Conservation (phyloP, 2,797 vertebrate species). For the Coluber constrictor region DNA sequence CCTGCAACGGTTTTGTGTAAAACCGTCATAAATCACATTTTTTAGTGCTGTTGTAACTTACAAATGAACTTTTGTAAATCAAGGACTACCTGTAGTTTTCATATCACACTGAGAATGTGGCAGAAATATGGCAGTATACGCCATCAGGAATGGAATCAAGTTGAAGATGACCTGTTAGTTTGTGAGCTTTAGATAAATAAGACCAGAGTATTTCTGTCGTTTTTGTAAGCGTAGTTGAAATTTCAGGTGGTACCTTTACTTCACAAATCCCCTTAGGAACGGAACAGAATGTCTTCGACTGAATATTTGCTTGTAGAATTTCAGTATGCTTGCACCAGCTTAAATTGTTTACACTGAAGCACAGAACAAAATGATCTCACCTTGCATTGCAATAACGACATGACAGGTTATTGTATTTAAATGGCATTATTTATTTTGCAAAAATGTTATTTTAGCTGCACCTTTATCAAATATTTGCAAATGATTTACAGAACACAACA, state of each 20-base stretch:
- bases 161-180: neutral
- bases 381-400: neutral
- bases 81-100: neutral
- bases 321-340: neutral
- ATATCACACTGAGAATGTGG: neutral
- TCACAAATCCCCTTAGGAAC: neutral
- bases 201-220: neutral
- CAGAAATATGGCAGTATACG: neutral
- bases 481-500: neutral
- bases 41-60: neutral
- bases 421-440: neutral
- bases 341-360: neutral
- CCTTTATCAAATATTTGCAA: neutral
- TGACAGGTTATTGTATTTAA: slow-evolving; percentile 2
- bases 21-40: neutral
- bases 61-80: neutral
- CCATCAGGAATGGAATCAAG: neutral
- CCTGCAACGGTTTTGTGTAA: neutral
- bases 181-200: neutral
- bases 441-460: neutral
- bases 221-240: neutral
- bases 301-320: neutral
- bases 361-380: neutral
- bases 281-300: rapidly evolving
- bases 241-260: neutral